Percentiles rank a stretch among this genome's conserved stretches.
Conservation (phyloP, 2,113 vertebrate species). For the Anas platyrhynchos region DNA sequence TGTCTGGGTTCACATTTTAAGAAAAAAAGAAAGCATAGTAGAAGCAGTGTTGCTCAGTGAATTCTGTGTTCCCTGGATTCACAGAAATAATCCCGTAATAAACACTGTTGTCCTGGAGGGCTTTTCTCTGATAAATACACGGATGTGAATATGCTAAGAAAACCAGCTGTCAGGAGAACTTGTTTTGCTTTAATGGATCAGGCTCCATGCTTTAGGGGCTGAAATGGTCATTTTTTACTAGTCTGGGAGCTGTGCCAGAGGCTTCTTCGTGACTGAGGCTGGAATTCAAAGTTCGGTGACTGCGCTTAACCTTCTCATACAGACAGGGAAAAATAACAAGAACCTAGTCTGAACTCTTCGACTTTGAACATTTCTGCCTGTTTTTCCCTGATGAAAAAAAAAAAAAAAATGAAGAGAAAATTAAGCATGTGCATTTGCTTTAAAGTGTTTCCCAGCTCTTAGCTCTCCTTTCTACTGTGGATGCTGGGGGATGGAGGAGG, state of each 20-base stretch:
- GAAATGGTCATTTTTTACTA: conserved; percentile 67
- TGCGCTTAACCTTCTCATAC: conserved; percentile 61
- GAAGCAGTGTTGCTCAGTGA: conserved; percentile 47
- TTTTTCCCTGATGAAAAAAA: conserved; percentile 10
- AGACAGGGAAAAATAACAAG: conserved; percentile 29
- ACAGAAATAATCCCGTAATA: conserved; percentile 74
- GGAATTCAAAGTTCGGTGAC: conserved; percentile 75
- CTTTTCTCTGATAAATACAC: conserved; percentile 69
- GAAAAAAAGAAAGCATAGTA: conserved; percentile 47
- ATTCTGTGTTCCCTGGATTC: conserved; percentile 65
- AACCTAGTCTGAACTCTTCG: conserved; percentile 58
- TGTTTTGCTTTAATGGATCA: conserved; percentile 71
- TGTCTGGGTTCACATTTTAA: conserved; percentile 36
- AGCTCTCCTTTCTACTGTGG: not conserved
- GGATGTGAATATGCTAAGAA: conserved; percentile 62
- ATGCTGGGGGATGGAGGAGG: not conserved
- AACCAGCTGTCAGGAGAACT: conserved; percentile 72
- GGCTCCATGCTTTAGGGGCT: conserved; percentile 51
- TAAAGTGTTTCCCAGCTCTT: not conserved
- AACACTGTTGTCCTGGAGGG: conserved; percentile 73
- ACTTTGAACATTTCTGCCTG: not conserved
- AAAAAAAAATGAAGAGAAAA: not conserved
- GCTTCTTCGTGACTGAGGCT: conserved; percentile 75
- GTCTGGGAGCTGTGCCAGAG: conserved; percentile 77
- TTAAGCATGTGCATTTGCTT: conserved; percentile 12